phyloP scores from a whole-genome alignment of 2,797 vertebrate genomes.

The Chelon auratus region DNA sequence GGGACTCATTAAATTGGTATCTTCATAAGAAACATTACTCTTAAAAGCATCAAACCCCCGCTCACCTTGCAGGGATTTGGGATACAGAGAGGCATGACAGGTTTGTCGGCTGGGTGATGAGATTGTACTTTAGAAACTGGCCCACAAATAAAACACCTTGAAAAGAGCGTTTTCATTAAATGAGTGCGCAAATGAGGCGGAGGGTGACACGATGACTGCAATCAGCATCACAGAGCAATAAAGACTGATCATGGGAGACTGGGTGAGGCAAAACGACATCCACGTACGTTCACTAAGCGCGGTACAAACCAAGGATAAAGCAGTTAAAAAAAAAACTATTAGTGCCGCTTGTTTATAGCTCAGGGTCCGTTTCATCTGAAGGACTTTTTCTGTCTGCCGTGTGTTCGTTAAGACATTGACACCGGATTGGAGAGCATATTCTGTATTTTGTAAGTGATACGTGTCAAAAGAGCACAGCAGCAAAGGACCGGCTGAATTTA shows the following conservation, averaged over 20 bases:
- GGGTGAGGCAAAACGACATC: conserved; percentile 20
- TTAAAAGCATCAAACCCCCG: not conserved
- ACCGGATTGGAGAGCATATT: conserved; percentile 7
- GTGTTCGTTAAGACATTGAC: conserved; percentile 25
- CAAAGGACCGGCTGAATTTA: not conserved
- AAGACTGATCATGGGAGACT: conserved; percentile 14
- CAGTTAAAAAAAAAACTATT: conserved; percentile 23
- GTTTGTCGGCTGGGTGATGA: conserved; percentile 31
- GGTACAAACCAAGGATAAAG: conserved; percentile 7
- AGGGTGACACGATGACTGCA: conserved; percentile 45
- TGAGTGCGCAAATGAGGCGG: conserved; percentile 51
- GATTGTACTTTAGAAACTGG: conserved; percentile 38
- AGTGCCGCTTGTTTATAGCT: conserved; percentile 33
- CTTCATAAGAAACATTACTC: conserved; percentile 24
- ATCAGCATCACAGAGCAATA: conserved; percentile 56
- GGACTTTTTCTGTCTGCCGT: conserved; percentile 25
- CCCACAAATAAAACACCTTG: conserved; percentile 47
- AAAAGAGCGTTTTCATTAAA: conserved; percentile 36
- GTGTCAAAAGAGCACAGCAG: not conserved
- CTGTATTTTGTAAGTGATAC: not conserved
- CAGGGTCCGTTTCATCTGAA: conserved; percentile 31
- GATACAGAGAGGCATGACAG: conserved; percentile 36
- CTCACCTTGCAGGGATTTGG: conserved; percentile 21
- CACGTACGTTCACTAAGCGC: conserved; percentile 12
- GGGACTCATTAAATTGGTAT: conserved; percentile 35